Conservation (phyloP, 2,113 vertebrate species). For the Nerophis ophidion region DNA sequence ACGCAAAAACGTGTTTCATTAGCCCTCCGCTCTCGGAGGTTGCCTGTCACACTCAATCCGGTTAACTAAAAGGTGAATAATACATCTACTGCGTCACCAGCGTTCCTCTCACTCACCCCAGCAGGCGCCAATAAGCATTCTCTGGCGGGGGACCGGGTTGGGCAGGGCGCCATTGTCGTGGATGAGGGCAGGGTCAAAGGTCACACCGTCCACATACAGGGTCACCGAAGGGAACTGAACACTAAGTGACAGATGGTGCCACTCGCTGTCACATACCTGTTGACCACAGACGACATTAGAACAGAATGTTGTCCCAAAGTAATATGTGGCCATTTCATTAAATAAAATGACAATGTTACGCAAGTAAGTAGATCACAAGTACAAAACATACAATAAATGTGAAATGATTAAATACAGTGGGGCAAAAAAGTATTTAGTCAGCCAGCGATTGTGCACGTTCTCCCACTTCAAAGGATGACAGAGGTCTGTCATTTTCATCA, state of each 20-base stretch:
- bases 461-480: too few species aligned
- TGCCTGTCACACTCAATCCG: slow-evolving; percentile 24
- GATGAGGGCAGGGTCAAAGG: slow-evolving; percentile 94
- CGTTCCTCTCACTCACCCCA: slow-evolving; percentile 73
- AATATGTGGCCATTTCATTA: too few species aligned
- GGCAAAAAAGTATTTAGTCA: too few species aligned
- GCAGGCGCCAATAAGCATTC: slow-evolving; percentile 90
- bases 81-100: neutral
- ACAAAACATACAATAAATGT: neutral
- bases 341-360: too few species aligned
- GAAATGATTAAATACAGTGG: too few species aligned
- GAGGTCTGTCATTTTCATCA: too few species aligned
- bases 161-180: slow-evolving; percentile 94
- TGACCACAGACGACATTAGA: neutral
- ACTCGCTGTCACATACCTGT: slow-evolving; percentile 93
- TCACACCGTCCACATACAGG: slow-evolving; percentile 90
- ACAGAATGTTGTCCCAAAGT: too few species aligned
- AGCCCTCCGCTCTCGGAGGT: neutral
- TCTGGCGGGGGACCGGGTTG: slow-evolving; percentile 77
- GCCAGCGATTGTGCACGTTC: too few species aligned
- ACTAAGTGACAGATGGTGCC: slow-evolving; percentile 95
- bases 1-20: slow-evolving; percentile 1
- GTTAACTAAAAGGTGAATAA: slow-evolving; percentile 3
- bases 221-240: slow-evolving; percentile 94
- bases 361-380: neutral